Conservation (phyloP, 2,113 vertebrate species). For the Acinonyx jubatus region DNA sequence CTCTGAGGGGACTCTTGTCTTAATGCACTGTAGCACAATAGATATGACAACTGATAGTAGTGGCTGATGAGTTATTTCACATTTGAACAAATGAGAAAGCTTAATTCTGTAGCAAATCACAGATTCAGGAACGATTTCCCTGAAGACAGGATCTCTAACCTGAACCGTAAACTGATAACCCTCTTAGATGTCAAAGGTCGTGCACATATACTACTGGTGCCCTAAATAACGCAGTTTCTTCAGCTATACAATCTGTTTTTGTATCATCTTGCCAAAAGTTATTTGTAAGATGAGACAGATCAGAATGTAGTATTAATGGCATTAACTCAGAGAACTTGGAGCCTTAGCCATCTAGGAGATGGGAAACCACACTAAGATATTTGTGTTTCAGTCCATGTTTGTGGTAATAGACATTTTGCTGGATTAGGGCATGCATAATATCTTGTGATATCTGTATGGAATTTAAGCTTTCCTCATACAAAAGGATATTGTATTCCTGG, state of each 20-base stretch:
- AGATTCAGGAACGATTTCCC: constrained; percentile 87
- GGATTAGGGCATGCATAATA: constrained; percentile 91
- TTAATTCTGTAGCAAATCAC: constrained; percentile 92
- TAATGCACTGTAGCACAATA: constrained; percentile 93
- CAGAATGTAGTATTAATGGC: constrained; percentile 92
- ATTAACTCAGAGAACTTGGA: constrained; percentile 93
- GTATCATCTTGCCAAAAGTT: constrained; percentile 91
- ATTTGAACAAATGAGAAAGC: constrained; percentile 86
- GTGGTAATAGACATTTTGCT: constrained; percentile 88
- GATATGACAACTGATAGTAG: constrained; percentile 91
- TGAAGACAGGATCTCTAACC: constrained; percentile 89
- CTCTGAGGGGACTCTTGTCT: constrained; percentile 89
- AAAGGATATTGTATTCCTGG: constrained; percentile 92
- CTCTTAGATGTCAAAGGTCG: constrained; percentile 96
- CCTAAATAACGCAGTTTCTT: constrained; percentile 88
- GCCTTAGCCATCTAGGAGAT: constrained; percentile 88
- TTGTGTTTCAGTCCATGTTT: constrained; percentile 87
- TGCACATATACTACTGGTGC: constrained; percentile 88
- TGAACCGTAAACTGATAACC: constrained; percentile 88
- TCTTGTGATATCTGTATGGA: constrained; percentile 92
- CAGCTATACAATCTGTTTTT: constrained; percentile 88
- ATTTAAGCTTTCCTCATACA: constrained; percentile 93
- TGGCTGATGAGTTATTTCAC: constrained; percentile 85
- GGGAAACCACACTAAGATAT: constrained; percentile 86
- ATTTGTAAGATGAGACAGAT: constrained; percentile 96